Evolutionary conservation across 2,113 vertebrate genomes (phyloP).

Genomic region (Argyrosomus japonicus): DNA sequence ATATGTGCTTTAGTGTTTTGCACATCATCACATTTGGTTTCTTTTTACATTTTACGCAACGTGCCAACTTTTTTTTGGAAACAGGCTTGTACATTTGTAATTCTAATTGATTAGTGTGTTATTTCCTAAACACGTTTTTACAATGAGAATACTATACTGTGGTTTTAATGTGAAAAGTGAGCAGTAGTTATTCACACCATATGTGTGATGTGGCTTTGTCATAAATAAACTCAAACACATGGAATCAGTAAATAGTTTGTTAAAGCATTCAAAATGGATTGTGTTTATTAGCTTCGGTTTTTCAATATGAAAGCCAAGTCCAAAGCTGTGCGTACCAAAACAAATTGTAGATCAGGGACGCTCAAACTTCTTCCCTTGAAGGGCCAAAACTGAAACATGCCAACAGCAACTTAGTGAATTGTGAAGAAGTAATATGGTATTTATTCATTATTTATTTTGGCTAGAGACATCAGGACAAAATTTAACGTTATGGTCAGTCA

Average conservation of each 20-base stretch:
- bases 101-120: not conserved
- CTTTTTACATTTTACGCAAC: no score
- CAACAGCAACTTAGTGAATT: no score
- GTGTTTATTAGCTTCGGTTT: not conserved
- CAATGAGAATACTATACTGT: not conserved
- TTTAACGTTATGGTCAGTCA: no score
- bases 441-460: no score
- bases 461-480: no score
- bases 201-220: not conserved
- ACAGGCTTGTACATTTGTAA: not conserved
- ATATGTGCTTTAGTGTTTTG: no score
- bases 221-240: not conserved
- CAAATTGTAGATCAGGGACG: not conserved
- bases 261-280: not conserved
- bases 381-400: no score
- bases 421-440: no score
- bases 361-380: no score
- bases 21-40: no score
- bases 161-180: not conserved
- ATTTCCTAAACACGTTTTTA: not conserved
- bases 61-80: no score
- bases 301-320: not conserved
- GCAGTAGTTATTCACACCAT: not conserved
- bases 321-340: not conserved
- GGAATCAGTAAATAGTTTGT: not conserved